Base-by-base conservation (phyloP, 1,140 invertebrate genomes). In the Bombus terrestris region DNA sequence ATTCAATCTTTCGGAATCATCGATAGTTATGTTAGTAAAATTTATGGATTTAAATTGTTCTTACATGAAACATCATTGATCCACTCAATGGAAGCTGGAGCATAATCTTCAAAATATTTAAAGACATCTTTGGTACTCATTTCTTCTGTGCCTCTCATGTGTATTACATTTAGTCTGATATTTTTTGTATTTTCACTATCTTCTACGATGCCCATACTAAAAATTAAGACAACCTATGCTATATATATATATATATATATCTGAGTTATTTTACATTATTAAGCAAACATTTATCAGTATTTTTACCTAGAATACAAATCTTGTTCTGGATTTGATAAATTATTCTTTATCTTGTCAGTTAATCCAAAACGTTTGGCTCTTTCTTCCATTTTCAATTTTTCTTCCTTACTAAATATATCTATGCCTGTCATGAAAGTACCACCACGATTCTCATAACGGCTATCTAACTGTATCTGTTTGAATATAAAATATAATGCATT, bases 81-180 rank as follows among this genome's bases (percentile, higher is more conserved):
- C 97, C 97, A 98, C 94, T 98, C 98, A 66, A 98, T 96, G 3
- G 96, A 96, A 10, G 96, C 95, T 62, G 98, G 97, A 80, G 96
- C 96, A 95, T 97, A 98, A 87, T 97, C 96, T 92, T 96, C 95
- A 91, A 98, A 97, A 94, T 98, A 98, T 88, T 96, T 96, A 92
- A 98, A 97, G 43, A 98, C 96, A 94, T 98, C 97, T 93, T 97
- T 96, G 47, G 97, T 97, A 86, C 95, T 97, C 95, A 98, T 96
- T 28, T 97, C 96, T 90, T 97, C 95, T 3, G 97, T 97, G 47
- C 98, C 97, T 92, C 96, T 94, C 89, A 98, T 96, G 93, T 98
- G 97, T 68, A 98, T 93, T 35, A 97, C 96, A 94, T 98, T 97
- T 88, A 97, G 95, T 87, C 97, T 95, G 91, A 97, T 93, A 93